phyloP scores from a whole-genome alignment of 2,797 vertebrate species.

The Orientallactaga sibirica region DNA sequence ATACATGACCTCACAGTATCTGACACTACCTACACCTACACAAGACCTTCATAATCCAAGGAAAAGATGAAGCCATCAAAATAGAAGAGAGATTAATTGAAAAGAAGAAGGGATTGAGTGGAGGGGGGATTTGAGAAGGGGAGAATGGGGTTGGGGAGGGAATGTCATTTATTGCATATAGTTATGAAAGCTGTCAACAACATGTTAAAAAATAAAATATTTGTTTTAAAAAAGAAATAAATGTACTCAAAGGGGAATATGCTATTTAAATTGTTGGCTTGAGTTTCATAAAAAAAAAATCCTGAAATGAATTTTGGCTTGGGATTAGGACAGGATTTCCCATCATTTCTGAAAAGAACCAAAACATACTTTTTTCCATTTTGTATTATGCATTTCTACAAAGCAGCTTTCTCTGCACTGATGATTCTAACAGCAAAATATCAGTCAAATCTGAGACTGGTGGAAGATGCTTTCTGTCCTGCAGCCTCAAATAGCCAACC shows the following conservation, averaged over 20 bases:
- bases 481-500: not conserved
- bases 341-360: not conserved
- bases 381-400: not conserved
- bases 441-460: not conserved
- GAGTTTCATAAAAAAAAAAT: not conserved
- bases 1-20: no score
- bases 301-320: not conserved
- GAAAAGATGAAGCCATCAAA: no score
- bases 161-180: no score
- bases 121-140: no score
- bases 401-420: not conserved
- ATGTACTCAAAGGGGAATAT: not conserved
- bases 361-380: not conserved
- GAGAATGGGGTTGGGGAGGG: no score
- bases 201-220: no score
- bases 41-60: no score
- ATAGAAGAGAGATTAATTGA: no score
- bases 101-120: no score
- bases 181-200: no score
- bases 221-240: no score
- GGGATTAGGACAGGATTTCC: not conserved
- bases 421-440: not conserved
- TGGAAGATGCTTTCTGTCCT: not conserved
- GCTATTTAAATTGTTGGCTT: not conserved
- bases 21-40: no score